Percentiles rank a stretch among this genome's conserved stretches.
Conservation (phyloP, 2,113 vertebrate genomes). For the Uria aalge region DNA sequence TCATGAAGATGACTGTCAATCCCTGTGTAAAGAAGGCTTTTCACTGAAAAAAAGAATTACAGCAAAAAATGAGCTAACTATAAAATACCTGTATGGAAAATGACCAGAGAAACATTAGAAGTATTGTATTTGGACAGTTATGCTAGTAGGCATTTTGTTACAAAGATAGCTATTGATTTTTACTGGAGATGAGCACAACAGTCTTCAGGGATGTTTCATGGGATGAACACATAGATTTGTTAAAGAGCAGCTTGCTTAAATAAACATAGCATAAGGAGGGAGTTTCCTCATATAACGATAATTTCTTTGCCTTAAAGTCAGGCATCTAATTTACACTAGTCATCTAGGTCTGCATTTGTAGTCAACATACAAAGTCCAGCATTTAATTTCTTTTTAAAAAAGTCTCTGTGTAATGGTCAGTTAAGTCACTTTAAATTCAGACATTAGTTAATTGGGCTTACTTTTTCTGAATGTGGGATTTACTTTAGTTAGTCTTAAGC, state of each 20-base stretch:
- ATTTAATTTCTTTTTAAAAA: neutral
- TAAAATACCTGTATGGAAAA: neutral
- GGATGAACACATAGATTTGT: neutral
- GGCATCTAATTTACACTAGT: neutral
- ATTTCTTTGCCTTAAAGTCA: neutral
- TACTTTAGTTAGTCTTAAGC: neutral
- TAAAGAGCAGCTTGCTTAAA: neutral
- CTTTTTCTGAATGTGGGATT: neutral
- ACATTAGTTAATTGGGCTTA: neutral
- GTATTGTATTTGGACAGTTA: neutral
- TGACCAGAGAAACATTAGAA: neutral
- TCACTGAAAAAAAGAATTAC: neutral
- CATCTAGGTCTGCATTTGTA: neutral
- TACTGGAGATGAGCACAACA: neutral
- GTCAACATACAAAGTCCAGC: neutral
- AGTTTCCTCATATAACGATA: neutral
- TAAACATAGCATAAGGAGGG: neutral
- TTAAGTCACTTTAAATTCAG: neutral
- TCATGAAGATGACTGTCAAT: neutral
- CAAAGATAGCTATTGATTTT: neutral
- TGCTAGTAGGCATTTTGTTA: neutral
- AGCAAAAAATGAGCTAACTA: neutral
- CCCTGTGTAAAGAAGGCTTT: neutral
- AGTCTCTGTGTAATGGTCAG: rapidly evolving
- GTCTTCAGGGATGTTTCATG: neutral